These are phyloP conservation scores for Ia io DNA, from an alignment of 2,113 vertebrate genomes.

Conservation along the genomic window DNA sequence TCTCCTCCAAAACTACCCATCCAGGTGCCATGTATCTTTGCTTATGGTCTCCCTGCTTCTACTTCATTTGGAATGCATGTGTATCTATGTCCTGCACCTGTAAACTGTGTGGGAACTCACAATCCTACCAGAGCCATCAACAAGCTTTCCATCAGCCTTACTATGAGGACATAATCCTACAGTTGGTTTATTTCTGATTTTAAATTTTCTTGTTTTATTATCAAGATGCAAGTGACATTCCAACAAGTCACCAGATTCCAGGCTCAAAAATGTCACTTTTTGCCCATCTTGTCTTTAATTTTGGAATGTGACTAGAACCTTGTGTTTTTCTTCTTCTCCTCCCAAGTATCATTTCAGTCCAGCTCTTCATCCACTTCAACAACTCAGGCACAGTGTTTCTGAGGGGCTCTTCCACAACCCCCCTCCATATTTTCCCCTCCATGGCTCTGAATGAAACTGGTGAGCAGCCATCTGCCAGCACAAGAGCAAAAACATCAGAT, in stretches of 20 bases:
- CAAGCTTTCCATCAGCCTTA: background rate
- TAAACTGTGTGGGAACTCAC: background rate
- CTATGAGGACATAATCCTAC: background rate
- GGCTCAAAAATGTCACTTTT: background rate
- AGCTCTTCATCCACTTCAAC: background rate
- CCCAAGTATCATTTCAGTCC: background rate
- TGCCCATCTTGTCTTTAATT: background rate
- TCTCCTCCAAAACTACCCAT: background rate
- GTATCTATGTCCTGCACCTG: background rate
- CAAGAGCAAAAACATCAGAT: background rate
- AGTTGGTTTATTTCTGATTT: background rate
- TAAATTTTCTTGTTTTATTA: background rate
- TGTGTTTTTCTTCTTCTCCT: background rate
- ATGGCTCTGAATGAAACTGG: background rate
- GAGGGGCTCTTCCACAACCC: background rate
- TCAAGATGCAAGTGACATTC: conserved; percentile 7
- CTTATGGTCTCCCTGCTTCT: background rate
- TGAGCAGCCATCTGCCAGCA: background rate
- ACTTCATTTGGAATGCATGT: background rate
- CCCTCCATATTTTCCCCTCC: background rate
- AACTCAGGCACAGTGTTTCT: background rate
- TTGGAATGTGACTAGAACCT: background rate
- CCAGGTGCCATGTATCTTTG: background rate
- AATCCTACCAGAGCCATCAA: background rate
- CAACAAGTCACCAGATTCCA: background rate